phyloP scores from a whole-genome alignment of 1,140 invertebrate genomes.

The Drosophila hydei region DNA sequence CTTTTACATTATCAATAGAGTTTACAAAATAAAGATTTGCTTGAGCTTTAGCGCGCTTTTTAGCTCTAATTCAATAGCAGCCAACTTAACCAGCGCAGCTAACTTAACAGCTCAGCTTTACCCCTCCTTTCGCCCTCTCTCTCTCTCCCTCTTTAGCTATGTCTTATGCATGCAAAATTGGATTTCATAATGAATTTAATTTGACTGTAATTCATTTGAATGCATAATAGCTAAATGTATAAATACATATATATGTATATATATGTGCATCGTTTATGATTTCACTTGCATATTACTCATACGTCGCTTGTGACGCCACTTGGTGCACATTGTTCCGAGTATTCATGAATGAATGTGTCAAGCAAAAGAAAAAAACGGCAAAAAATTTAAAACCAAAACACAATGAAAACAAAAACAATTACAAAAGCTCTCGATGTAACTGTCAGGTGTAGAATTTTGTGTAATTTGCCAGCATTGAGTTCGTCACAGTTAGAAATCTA shows the following conservation, averaged over 20 bases:
- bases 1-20: neutral
- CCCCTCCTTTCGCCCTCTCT: neutral
- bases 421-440: conserved; percentile 13
- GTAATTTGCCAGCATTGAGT: conserved; percentile 3
- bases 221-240: neutral
- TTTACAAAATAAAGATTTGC: neutral
- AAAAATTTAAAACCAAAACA: neutral
- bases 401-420: neutral
- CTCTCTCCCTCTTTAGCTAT: neutral
- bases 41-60: neutral
- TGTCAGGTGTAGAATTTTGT: neutral
- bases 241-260: neutral
- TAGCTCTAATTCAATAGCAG: neutral
- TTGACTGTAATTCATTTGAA: conserved; percentile 1
- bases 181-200: neutral
- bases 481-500: conserved; percentile 8
- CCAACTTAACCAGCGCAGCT: neutral
- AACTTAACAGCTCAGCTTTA: neutral
- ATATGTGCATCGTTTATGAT: conserved; percentile 3
- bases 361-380: neutral
- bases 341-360: conserved; percentile 42
- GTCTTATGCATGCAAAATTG: too few relatives aligned
- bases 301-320: conserved; percentile 46
- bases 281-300: conserved; percentile 45
- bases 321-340: conserved; percentile 15